Base-by-base conservation (phyloP, 1,140 invertebrate genomes). In the Anoplophora glabripennis region DNA sequence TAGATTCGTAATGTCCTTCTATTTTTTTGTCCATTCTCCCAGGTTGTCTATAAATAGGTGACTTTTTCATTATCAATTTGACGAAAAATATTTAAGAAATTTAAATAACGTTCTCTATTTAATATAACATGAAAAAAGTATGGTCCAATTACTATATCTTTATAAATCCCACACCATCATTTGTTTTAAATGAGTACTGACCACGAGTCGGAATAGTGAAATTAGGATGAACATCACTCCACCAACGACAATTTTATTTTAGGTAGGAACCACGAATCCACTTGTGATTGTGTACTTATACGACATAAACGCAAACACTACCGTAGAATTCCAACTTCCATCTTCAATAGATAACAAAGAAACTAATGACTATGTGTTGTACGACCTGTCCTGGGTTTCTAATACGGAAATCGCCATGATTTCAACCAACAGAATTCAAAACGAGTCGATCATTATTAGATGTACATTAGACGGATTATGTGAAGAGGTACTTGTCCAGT, bases 361-460 rank as follows among this genome's bases (percentile, higher is more conserved):
- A 18, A 45, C 59, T 3, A 63, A 66, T 17, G 64, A 66, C 17
- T 66, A 57, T 52, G 45, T 66, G n/a, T 46, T 66, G 10, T 66
- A 62, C 36, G 64, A 59, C 10, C 14, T 66, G 7, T 56, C 52
- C 11, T 97, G 94, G 89, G 84, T 85, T 8, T 86, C 87, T 47
- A 81, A 87, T 33, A 74, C 81, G 9, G 80, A 86, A 40, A 69
- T 94, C 4, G 78, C 85, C 8, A 84, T 90, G 1, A 83, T 88
- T 21, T 96, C 93, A 89, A 81, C 93, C 72, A 94, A 94, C 68
- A 81, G 94, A 63, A 81, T 89, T 37, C 94, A 96, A 76, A 96
- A 93, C 72, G 71, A 73, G 61, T 71, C 73, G 3, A 45, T 48
- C 18, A 70, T 74, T 33, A 59, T 71, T 17, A 59, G 65, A n/a